Evolutionary conservation across 1,140 invertebrate genomes (phyloP).

Genomic region (Centruroides sculpturatus): DNA sequence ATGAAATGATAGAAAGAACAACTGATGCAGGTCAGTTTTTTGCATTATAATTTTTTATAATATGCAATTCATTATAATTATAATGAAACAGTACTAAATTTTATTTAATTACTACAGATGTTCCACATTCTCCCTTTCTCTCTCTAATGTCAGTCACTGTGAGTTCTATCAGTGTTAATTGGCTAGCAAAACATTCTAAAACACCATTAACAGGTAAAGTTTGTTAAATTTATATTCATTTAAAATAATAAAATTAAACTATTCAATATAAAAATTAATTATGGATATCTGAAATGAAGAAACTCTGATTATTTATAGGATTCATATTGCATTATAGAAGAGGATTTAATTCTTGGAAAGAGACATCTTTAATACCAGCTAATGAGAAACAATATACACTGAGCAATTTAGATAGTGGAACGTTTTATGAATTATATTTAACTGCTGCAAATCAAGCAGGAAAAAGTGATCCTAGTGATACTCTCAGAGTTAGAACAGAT

Average conservation of each 20-base stretch:
- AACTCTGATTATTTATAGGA: background rate
- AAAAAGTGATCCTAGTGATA: slow-evolving; percentile 55
- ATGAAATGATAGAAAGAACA: background rate
- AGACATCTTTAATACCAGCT: slow-evolving; percentile 3
- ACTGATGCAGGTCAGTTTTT: too few relatives aligned
- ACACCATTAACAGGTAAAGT: too few relatives aligned
- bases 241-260: too few relatives aligned
- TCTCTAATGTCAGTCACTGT: slow-evolving; percentile 10
- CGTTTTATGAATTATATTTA: slow-evolving; percentile 67
- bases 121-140: slow-evolving; percentile 10
- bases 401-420: slow-evolving; percentile 61
- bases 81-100: too few relatives aligned
- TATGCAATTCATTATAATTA: too few relatives aligned
- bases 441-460: slow-evolving; percentile 76
- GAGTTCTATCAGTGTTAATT: slow-evolving; percentile 8
- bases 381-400: slow-evolving; percentile 4
- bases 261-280: too few relatives aligned
- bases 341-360: background rate
- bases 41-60: too few relatives aligned
- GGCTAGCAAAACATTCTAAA: background rate
- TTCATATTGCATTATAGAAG: background rate
- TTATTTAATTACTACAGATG: background rate
- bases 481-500: slow-evolving; percentile 3
- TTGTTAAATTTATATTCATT: too few relatives aligned
- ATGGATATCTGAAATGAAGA: too few relatives aligned